Base-by-base conservation (phyloP, 2,888 invertebrate species). In the Nemotelus pantherinus region DNA sequence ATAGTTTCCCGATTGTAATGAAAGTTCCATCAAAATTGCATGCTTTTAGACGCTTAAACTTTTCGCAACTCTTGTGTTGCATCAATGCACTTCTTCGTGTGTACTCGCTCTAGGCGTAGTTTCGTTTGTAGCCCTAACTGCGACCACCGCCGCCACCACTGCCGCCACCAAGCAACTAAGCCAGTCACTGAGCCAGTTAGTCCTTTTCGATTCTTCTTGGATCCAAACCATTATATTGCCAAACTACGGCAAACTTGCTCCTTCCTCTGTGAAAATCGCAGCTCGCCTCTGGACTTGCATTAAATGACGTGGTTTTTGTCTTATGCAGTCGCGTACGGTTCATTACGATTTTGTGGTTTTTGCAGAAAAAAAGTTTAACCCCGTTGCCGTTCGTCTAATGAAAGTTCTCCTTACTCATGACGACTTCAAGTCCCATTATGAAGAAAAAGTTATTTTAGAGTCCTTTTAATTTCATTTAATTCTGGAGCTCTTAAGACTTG, bases 1-100 rank as follows among this genome's bases (percentile, higher is more conserved):
- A 79, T 79, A 79, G 79, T 79, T 79, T 78, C 72, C 79, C 78
- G 78, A 79, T 79, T 78, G 78, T 79, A 79, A 78, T 77, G 78
- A 76, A 79, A 79, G 77, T 78, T 79, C 78, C 71, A 72, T 64
- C 77, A 77, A 79, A 79, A 79, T 79, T 79, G 79, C 79, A 79
- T 79, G 79, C 79, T 79, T 78, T 78, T 78, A 79, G 79, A 79
- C 79, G 79, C 78, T 78, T 77, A 77, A 77, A 79, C 79, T 77
- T 77, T 79, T 76, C 77, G 64, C 76, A 79, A 79, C 79, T 79
- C 77, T 68, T 65, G 64, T 76, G 74, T 48, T 79, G 78, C 78
- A 79, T 78, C 78, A 70, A 79, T 78, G 79, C 79, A 79, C 78
- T 78, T 78, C 78, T 78, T 78, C 67, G 76, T 60, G 64, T 77